Evolutionary conservation across 2,888 invertebrate genomes (phyloP).

Genomic region (Nephrocerus scutellatus): DNA sequence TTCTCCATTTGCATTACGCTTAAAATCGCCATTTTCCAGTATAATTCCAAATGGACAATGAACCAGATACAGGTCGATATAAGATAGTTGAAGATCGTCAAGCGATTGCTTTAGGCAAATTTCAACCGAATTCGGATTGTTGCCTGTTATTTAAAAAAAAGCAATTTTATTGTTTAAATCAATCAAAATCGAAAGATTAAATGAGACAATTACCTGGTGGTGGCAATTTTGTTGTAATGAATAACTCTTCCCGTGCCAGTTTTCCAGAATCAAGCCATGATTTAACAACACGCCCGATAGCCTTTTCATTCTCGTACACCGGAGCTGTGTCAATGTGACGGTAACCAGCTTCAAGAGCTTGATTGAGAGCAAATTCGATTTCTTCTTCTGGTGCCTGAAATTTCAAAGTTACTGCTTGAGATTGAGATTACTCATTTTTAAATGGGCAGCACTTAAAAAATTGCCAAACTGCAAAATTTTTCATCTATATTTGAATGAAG

Average conservation of each 20-base stretch:
- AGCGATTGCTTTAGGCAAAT: slow-evolving; percentile 62
- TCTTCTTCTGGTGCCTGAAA: slow-evolving; percentile 60
- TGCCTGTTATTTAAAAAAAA: slow-evolving; percentile 45
- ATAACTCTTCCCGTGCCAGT: slow-evolving; percentile 68
- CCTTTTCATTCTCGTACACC: slow-evolving; percentile 69
- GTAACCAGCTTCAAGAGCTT: slow-evolving; percentile 69
- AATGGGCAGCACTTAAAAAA: neutral
- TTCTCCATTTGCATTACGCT: slow-evolving; percentile 59
- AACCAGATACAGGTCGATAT: slow-evolving; percentile 75
- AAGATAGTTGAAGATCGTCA: slow-evolving; percentile 64
- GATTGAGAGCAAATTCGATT: slow-evolving; percentile 59
- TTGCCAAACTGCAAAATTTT: neutral
- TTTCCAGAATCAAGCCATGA: slow-evolving; percentile 63
- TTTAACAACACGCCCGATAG: slow-evolving; percentile 65
- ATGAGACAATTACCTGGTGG: slow-evolving; percentile 52
- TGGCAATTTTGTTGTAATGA: slow-evolving; percentile 76
- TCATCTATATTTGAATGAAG: neutral
- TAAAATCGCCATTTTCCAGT: slow-evolving; percentile 57
- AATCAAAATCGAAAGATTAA: no score
- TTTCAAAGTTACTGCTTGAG: no score
- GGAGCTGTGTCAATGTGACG: slow-evolving; percentile 77
- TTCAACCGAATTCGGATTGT: slow-evolving; percentile 57
- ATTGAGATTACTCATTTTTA: neutral
- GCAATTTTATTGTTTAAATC: no score
- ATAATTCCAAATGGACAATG: slow-evolving; percentile 68